Percentiles rank a stretch among this genome's conserved stretches.
phyloP scores from a whole-genome alignment of 2,888 invertebrate species.

The Theristus sp. region DNA sequence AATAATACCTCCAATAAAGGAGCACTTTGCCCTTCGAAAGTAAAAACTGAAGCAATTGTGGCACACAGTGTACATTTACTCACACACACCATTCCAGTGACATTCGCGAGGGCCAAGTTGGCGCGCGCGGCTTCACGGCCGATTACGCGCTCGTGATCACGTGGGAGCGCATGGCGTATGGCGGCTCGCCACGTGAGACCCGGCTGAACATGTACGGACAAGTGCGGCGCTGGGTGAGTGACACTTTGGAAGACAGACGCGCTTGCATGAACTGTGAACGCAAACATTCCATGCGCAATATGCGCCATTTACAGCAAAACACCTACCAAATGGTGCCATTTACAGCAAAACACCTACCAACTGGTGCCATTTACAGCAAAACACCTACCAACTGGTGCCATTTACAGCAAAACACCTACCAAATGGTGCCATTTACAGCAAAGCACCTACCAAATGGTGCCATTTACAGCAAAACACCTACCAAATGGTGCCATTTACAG shows the following conservation, averaged over 20 bases:
- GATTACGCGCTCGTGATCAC: conserved; percentile 72
- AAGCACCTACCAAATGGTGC: too few relatives aligned
- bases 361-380: too few relatives aligned
- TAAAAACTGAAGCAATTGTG: neutral
- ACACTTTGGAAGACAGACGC: neutral
- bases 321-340: too few relatives aligned
- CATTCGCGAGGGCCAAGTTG: conserved; percentile 65
- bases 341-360: too few relatives aligned
- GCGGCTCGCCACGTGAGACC: conserved; percentile 17
- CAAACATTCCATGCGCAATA: neutral
- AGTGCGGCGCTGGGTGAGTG: conserved; percentile 12
- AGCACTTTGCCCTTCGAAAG: too few relatives aligned
- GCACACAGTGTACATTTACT: neutral
- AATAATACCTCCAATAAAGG: too few relatives aligned
- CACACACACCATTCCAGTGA: conserved; percentile 41
- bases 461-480: too few relatives aligned
- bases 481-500: too few relatives aligned
- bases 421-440: too few relatives aligned
- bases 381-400: too few relatives aligned
- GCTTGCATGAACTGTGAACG: neutral
- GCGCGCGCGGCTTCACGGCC: conserved; percentile 67
- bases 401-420: too few relatives aligned
- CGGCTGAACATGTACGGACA: conserved; percentile 11
- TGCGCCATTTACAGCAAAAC: too few relatives aligned
- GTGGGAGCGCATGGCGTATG: conserved; percentile 81